phyloP scores from a whole-genome alignment of 2,113 vertebrate genomes.

The Gobiocypris rarus region DNA sequence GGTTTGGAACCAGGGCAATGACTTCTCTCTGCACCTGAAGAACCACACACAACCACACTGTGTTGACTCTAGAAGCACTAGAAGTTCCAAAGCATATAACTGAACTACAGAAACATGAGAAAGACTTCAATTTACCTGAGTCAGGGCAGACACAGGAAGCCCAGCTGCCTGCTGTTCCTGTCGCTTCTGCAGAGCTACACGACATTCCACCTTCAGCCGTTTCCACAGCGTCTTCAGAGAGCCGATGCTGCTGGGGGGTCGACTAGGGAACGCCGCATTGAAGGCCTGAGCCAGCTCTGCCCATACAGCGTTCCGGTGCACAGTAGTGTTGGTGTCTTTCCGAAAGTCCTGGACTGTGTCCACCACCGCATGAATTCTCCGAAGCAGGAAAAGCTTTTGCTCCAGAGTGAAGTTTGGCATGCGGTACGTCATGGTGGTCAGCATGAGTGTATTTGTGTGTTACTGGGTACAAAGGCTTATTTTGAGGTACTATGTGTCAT shows the following conservation, averaged over 20 bases:
- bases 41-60: background rate
- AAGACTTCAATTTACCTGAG: conserved; percentile 44
- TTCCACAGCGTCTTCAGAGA: conserved; percentile 64
- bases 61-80: background rate
- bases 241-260: conserved; percentile 60
- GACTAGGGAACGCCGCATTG: conserved; percentile 61
- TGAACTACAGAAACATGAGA: background rate
- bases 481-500: background rate
- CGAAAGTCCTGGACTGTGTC: conserved; percentile 65
- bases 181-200: conserved; percentile 50
- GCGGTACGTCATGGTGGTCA: conserved; percentile 60
- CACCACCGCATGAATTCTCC: conserved; percentile 62
- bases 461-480: conserved; percentile 4
- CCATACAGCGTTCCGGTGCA: conserved; percentile 63
- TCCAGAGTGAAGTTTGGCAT: conserved; percentile 64
- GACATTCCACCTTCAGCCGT: conserved; percentile 62
- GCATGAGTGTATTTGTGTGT: conserved; percentile 23
- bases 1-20: conserved; percentile 57
- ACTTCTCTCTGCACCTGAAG: conserved; percentile 61
- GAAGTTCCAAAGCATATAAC: background rate
- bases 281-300: conserved; percentile 59
- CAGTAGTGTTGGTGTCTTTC: conserved; percentile 64
- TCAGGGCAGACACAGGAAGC: conserved; percentile 53
- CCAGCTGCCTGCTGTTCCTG: conserved; percentile 61
- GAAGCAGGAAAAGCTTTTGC: conserved; percentile 63